Base-by-base conservation (phyloP, 2,113 vertebrate genomes). In the Orycteropus afer region DNA sequence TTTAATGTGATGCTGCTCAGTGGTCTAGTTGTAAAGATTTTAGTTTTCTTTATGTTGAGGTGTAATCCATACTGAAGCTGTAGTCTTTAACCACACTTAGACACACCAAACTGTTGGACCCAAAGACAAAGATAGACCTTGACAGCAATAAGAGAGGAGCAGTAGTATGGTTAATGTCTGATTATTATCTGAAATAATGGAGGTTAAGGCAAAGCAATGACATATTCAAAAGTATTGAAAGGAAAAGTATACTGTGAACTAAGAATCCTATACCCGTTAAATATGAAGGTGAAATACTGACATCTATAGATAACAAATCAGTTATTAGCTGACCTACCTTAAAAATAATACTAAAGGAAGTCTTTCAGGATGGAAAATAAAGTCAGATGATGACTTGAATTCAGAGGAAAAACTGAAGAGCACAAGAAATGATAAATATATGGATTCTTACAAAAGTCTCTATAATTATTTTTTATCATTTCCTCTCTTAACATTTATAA, bases 361-460 rank as follows among this genome's bases (percentile, higher is more conserved):
- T 51, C 37, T 53, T 69, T 34, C 23, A 59, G 37, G 15, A 80
- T 42, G 22, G 76, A 53, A 74, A 65, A 32, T n/a, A 86, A 53
- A 83, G n/a, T 27, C 73, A 93, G 22, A 55, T 61, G 14, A 23
- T 85, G 57, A 83, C 65, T 27, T 53, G 27, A 94, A 89, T 87
- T 74, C 55, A 91, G 49, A 89, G 34, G 25, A 88, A 86, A 20
- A 88, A 94, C 89, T n/a, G 11, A 91, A 74, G 37, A 83, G n/a
- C 42, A 59, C 4, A 55, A 88, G 22, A 86, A 82, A 89, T 42
- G 12, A 47, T n/a, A 69, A 61, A 34, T 55, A 49, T 37, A 40
- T 13, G 11, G n/a, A 42, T 83, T 89, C 49, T 57, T 13, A 34
- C 8, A 76, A 63, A 81, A 47, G 10, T n/a, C 23, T 80, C 20